Evolutionary conservation across 2,888 invertebrate species (phyloP).

Genomic region (Fabriciana adippe): DNA sequence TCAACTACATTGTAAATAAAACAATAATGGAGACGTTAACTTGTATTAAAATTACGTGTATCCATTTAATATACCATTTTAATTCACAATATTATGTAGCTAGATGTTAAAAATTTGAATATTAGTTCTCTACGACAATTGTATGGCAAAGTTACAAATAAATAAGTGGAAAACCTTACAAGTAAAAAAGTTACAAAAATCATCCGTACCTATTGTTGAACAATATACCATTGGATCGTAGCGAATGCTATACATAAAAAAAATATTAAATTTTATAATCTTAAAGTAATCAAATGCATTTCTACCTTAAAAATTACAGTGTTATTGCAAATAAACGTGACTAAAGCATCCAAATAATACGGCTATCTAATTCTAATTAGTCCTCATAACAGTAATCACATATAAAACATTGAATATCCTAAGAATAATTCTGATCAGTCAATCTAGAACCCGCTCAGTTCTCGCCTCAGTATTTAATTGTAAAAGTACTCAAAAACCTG

Average conservation of each 20-base stretch:
- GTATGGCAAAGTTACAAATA: conserved; percentile 22
- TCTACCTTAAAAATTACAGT: conserved; percentile 45
- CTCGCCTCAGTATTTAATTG: conserved; percentile 62
- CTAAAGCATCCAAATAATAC: conserved; percentile 60
- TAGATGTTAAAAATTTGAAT: conserved; percentile 22
- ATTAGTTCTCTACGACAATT: conserved; percentile 14
- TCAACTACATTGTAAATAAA: conserved; percentile 38
- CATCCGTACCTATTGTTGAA: conserved; percentile 1
- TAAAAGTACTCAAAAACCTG: conserved; percentile 36
- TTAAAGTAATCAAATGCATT: conserved; percentile 42
- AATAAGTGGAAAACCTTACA: conserved; percentile 18
- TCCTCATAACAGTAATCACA: conserved; percentile 57
- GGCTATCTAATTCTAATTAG: conserved; percentile 66
- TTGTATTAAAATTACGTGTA: conserved; percentile 63
- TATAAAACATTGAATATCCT: conserved; percentile 70
- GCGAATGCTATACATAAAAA: conserved; percentile 15
- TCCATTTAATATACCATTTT: conserved; percentile 40
- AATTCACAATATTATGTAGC: conserved; percentile 24
- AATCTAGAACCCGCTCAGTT: conserved; percentile 62
- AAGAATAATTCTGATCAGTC: conserved; percentile 71
- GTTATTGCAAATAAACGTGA: conserved; percentile 56
- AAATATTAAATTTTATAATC: conserved; percentile 12
- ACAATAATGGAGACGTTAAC: conserved; percentile 56
- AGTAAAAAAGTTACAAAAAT: conserved; percentile 14
- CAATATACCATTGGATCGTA: conserved; percentile 14